Conservation (phyloP, 1,140 invertebrate species). For the Platyscapa corneri region DNA sequence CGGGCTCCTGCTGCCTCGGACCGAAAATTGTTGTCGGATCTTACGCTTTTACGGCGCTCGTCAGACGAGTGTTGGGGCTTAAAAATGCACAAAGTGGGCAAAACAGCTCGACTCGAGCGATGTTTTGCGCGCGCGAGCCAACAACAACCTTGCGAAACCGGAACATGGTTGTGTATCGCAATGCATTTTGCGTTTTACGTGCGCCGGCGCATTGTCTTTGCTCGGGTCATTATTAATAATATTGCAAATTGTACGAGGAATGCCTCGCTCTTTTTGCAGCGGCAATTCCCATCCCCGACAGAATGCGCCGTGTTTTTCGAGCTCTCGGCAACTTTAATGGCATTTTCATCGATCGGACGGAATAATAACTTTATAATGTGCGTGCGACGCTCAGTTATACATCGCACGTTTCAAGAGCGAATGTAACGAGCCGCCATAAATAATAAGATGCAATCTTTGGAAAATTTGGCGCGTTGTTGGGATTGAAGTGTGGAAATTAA, state of each 20-base stretch:
- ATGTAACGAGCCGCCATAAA: too few relatives aligned
- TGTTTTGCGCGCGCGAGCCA: background rate
- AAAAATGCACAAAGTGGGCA: background rate
- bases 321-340: too few relatives aligned
- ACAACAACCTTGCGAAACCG: too few relatives aligned
- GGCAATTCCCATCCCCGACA: background rate
- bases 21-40: constrained; percentile 37
- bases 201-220: too few relatives aligned
- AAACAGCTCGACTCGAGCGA: background rate
- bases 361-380: too few relatives aligned
- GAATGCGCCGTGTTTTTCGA: background rate
- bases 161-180: background rate
- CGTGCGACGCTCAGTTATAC: too few relatives aligned
- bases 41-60: background rate
- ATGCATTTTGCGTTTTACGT: background rate
- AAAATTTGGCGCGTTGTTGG: too few relatives aligned
- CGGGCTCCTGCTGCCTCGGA: background rate
- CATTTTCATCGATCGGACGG: too few relatives aligned
- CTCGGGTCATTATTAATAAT: background rate
- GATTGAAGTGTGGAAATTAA: too few relatives aligned
- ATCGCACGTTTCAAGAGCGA: too few relatives aligned
- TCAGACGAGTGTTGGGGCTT: background rate
- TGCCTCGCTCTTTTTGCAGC: background rate
- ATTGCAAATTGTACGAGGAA: background rate
- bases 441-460: too few relatives aligned